phyloP scores from a whole-genome alignment of 2,888 invertebrate species.

The Rotaria socialis region DNA sequence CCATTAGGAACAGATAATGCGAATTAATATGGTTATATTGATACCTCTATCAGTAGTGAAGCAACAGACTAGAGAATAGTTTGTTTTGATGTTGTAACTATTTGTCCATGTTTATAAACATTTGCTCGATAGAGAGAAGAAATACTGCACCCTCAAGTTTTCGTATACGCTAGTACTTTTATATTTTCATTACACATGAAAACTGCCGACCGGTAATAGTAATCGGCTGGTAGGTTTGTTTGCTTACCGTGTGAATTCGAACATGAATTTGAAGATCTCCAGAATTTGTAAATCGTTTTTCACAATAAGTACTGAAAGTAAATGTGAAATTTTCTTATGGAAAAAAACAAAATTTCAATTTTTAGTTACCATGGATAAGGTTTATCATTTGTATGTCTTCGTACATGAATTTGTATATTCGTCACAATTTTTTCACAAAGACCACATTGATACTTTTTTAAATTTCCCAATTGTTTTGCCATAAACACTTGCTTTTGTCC shows the following conservation, averaged over 20 bases:
- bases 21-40: too few relatives aligned
- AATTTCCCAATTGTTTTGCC: conserved; percentile 37
- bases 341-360: background rate
- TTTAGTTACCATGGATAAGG: conserved; percentile 27
- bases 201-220: too few relatives aligned
- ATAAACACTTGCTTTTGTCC: conserved; percentile 34
- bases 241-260: conserved; percentile 21
- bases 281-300: conserved; percentile 35
- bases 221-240: background rate
- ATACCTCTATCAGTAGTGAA: too few relatives aligned
- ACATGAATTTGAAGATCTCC: conserved; percentile 37
- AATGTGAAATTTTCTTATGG: background rate
- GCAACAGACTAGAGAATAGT: too few relatives aligned
- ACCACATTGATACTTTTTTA: conserved; percentile 34
- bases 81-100: too few relatives aligned
- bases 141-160: too few relatives aligned
- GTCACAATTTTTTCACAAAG: conserved; percentile 34
- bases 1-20: too few relatives aligned
- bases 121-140: too few relatives aligned
- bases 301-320: conserved; percentile 10
- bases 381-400: conserved; percentile 37
- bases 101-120: too few relatives aligned
- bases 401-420: conserved; percentile 34
- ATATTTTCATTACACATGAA: too few relatives aligned
- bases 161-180: too few relatives aligned